Percentiles rank a stretch among this genome's conserved stretches.
These are phyloP conservation scores for Acleris cristana DNA, from an alignment of 2,888 invertebrate species.

Conservation along the genomic window DNA sequence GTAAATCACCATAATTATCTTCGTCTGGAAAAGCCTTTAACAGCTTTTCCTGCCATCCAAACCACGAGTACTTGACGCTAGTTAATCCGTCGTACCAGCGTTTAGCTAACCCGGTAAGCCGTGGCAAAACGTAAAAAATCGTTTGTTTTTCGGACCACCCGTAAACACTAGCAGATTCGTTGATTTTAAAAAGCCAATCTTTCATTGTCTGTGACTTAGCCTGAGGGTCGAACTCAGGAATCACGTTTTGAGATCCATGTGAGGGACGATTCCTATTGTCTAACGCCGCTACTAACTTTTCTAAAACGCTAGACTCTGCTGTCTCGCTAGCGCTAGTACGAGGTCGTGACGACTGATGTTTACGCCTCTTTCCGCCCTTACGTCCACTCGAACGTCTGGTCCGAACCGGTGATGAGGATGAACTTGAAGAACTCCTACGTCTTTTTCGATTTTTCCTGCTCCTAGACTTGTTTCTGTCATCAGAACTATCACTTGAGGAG, in stretches of 20 bases:
- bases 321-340: too few species aligned
- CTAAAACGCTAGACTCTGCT: background rate
- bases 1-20: constrained; percentile 37
- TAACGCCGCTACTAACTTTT: background rate
- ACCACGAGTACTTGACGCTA: constrained; percentile 39
- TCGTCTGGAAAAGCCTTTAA: constrained; percentile 37
- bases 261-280: constrained; percentile 1
- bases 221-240: constrained; percentile 12
- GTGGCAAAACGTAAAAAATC: constrained; percentile 36
- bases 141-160: constrained; percentile 15
- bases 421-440: background rate
- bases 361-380: background rate
- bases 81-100: constrained; percentile 40
- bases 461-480: background rate
- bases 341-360: background rate
- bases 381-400: background rate
- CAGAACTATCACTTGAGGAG: background rate
- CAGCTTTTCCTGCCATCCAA: constrained; percentile 38
- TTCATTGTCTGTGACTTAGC: constrained; percentile 9
- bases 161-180: constrained; percentile 11
- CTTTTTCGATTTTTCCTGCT: background rate
- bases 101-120: constrained; percentile 39
- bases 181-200: constrained; percentile 13
- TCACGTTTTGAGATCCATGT: constrained; percentile 4
- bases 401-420: background rate